Evolutionary conservation across 2,888 invertebrate species (phyloP).

Genomic region (Argyresthia goedartella): DNA sequence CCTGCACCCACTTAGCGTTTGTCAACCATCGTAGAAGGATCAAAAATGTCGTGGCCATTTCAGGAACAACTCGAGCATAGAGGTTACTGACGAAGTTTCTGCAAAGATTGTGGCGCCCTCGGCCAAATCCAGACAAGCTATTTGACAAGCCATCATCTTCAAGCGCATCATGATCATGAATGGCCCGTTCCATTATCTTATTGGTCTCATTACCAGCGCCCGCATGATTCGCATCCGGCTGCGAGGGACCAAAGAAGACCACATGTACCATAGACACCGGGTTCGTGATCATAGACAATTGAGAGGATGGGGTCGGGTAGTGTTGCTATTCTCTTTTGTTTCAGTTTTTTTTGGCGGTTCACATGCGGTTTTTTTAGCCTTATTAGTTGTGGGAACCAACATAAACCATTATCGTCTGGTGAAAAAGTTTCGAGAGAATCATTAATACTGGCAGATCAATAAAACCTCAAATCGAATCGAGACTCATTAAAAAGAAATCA

Average conservation of each 20-base stretch:
- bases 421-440: too few relatives aligned
- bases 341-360: slow-evolving; percentile 11
- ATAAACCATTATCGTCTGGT: too few relatives aligned
- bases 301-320: slow-evolving; percentile 24
- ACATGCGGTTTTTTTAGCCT: slow-evolving; percentile 17
- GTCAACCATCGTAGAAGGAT: slow-evolving; percentile 11
- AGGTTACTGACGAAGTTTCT: too few relatives aligned
- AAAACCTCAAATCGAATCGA: neutral
- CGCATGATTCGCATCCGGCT: slow-evolving; percentile 53
- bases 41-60: too few relatives aligned
- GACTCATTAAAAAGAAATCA: slow-evolving; percentile 4
- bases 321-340: slow-evolving; percentile 16
- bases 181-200: slow-evolving; percentile 43
- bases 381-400: neutral
- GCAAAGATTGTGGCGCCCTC: too few relatives aligned
- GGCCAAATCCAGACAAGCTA: slow-evolving; percentile 17
- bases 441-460: too few relatives aligned
- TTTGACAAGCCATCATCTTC: slow-evolving; percentile 45
- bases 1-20: slow-evolving; percentile 18
- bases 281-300: slow-evolving; percentile 57
- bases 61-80: too few relatives aligned
- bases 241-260: slow-evolving; percentile 24
- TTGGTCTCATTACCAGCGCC: slow-evolving; percentile 49
- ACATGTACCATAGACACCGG: slow-evolving; percentile 1
- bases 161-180: slow-evolving; percentile 28